These are phyloP conservation scores for Strigamia maritima DNA, from an alignment of 2,888 invertebrate genomes.

Conservation along the genomic window DNA sequence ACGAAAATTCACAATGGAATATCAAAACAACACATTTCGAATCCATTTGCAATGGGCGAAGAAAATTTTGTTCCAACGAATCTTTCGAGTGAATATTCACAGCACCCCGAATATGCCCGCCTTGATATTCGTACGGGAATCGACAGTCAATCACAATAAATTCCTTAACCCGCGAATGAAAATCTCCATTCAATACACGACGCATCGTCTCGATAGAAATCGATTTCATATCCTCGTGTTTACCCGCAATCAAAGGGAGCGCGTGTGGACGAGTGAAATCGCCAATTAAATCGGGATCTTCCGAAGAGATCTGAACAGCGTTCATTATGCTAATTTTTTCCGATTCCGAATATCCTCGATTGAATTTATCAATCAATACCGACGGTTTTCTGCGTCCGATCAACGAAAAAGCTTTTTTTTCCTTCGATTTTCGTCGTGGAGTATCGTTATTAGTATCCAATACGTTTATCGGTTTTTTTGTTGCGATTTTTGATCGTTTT, in stretches of 20 bases:
- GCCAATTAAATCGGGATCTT: constrained; percentile 74
- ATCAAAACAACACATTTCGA: constrained; percentile 68
- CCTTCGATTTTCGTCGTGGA: too few relatives aligned
- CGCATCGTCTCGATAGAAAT: constrained; percentile 73
- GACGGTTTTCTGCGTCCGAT: too few relatives aligned
- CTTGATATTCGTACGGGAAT: constrained; percentile 90
- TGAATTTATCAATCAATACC: constrained; percentile 45
- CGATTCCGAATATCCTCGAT: constrained; percentile 69
- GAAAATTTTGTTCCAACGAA: constrained; percentile 64
- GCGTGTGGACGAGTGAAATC: constrained; percentile 74
- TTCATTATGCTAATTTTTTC: constrained; percentile 67
- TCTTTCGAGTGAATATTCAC: constrained; percentile 77
- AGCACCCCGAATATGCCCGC: constrained; percentile 84
- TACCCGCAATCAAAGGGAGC: constrained; percentile 63
- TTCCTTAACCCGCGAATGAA: constrained; percentile 49
- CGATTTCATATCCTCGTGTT: constrained; percentile 73
- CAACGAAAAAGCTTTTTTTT: too few relatives aligned
- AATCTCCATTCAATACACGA: constrained; percentile 39
- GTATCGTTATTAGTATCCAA: too few relatives aligned
- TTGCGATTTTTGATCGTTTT: too few relatives aligned
- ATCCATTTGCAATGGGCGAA: constrained; percentile 47
- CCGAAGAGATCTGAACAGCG: constrained; percentile 62
- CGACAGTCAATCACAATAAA: constrained; percentile 88
- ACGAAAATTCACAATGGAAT: constrained; percentile 98
- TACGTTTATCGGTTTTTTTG: too few relatives aligned